phyloP scores from a whole-genome alignment of 2,113 vertebrate species.

The Microcebus lehilahytsara region DNA sequence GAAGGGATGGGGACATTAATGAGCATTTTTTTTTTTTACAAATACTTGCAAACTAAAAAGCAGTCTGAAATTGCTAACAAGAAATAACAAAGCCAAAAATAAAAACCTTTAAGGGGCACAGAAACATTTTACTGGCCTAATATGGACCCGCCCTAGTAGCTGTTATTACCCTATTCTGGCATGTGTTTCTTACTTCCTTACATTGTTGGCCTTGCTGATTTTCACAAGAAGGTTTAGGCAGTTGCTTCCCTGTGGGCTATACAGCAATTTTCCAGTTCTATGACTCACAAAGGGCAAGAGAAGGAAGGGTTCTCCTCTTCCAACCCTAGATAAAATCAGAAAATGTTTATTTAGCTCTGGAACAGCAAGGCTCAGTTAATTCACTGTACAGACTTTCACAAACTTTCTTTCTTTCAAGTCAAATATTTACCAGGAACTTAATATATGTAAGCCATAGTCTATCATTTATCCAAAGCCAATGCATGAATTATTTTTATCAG shows the following conservation, averaged over 20 bases:
- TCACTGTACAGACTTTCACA: constrained; percentile 11
- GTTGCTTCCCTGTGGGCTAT: constrained; percentile 36
- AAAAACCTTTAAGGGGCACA: background rate
- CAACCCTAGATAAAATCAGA: constrained; percentile 42
- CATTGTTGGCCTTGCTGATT: constrained; percentile 5
- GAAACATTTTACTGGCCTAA: background rate
- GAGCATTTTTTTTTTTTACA: background rate
- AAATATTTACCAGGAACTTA: constrained; percentile 47
- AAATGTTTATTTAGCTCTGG: constrained; percentile 50
- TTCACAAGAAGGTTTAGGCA: background rate
- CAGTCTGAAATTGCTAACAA: background rate
- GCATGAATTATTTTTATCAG: background rate
- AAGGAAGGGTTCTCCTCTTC: constrained; percentile 50
- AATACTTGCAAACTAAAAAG: background rate
- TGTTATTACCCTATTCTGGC: background rate
- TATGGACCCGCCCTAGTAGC: background rate
- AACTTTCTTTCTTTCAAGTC: constrained; percentile 34
- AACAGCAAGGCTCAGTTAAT: constrained; percentile 29
- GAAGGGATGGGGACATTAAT: background rate
- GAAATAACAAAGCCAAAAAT: background rate
- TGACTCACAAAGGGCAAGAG: constrained; percentile 52
- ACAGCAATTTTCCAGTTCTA: constrained; percentile 48
- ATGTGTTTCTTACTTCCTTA: constrained; percentile 40
- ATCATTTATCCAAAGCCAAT: background rate
- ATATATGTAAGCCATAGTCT: background rate